Conservation (phyloP, 92 coral and sea anemone genomes). For the Phymanthus crucifer region DNA sequence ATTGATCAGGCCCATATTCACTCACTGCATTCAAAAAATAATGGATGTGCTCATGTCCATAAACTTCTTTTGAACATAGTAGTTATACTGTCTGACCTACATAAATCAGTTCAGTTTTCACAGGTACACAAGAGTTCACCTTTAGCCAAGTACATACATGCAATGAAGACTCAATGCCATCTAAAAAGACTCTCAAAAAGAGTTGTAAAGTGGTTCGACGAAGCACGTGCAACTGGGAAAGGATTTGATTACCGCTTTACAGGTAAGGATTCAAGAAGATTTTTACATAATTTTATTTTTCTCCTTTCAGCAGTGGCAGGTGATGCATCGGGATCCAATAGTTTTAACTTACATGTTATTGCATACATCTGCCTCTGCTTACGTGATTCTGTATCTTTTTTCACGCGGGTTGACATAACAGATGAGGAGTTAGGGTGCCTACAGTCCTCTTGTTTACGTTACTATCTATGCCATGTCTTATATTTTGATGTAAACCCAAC, state of each 20-base stretch:
- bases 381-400: conserved; percentile 54
- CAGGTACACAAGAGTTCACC: conserved; percentile 18
- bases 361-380: conserved; percentile 44
- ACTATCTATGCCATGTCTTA: conserved; percentile 14
- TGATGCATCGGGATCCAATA: neutral
- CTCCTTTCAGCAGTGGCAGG: conserved; percentile 11
- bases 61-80: conserved; percentile 30
- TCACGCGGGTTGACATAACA: conserved; percentile 22
- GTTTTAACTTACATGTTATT: conserved; percentile 37
- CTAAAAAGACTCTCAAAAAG: conserved; percentile 21
- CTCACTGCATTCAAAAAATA: conserved; percentile 59
- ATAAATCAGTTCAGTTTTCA: conserved; percentile 1
- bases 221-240: conserved; percentile 10
- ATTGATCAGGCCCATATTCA: conserved; percentile 62
- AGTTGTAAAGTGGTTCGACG: conserved; percentile 22
- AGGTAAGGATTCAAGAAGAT: conserved; percentile 41
- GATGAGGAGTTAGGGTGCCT: conserved; percentile 27
- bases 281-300: conserved; percentile 45
- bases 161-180: conserved; percentile 10
- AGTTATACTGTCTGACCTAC: conserved; percentile 1
- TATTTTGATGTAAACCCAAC: conserved; percentile 36
- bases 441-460: conserved; percentile 1
- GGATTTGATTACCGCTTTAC: conserved; percentile 45
- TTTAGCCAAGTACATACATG: conserved; percentile 18
- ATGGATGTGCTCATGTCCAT: conserved; percentile 44